Conservation (phyloP, 2,888 invertebrate genomes). For the Nephrotoma guestfalica region DNA sequence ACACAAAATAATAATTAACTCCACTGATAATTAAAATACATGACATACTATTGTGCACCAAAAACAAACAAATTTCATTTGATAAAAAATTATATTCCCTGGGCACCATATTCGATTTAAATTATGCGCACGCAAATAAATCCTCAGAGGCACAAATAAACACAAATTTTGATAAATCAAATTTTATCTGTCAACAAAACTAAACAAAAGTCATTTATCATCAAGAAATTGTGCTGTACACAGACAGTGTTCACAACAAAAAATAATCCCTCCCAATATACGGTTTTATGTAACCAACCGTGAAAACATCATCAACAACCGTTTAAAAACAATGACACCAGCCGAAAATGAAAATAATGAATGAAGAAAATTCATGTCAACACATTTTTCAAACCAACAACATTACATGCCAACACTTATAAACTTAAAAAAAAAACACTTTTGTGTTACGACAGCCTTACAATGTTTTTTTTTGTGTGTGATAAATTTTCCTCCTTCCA, state of each 20-base stretch:
- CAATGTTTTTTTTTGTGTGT: not conserved
- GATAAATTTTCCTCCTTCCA: not conserved
- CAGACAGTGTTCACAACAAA: too few relatives aligned
- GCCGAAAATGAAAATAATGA: not conserved
- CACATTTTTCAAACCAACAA: not conserved
- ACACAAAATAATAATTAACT: not conserved
- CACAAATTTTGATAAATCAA: not conserved
- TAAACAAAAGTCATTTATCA: not conserved
- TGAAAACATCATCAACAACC: not conserved
- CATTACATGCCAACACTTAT: not conserved
- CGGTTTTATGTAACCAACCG: not conserved
- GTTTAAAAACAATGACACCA: not conserved
- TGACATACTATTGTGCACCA: not conserved
- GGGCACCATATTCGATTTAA: not conserved
- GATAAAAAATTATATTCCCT: not conserved
- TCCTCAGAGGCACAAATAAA: not conserved
- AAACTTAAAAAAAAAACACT: not conserved
- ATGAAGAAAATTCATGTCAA: not conserved
- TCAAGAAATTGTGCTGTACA: not conserved
- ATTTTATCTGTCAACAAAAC: not conserved
- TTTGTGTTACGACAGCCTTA: not conserved
- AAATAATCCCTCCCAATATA: not conserved
- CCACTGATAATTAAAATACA: not conserved
- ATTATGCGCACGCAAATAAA: not conserved
- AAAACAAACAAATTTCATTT: not conserved